Evolutionary conservation across 1,140 invertebrate species (phyloP).

Genomic region (Danaus melanippus): DNA sequence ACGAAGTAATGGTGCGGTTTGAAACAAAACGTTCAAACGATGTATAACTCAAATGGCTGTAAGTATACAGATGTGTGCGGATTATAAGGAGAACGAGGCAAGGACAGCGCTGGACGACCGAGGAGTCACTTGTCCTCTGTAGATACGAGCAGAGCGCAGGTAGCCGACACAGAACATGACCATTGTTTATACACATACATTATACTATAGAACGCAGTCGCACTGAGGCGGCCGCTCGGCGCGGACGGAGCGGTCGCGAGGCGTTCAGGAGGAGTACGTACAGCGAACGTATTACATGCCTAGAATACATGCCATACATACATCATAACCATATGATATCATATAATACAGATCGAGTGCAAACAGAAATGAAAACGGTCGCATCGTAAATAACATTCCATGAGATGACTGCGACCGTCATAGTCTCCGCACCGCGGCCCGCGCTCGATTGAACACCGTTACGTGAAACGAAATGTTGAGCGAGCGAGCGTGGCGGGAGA

Average conservation of each 20-base stretch:
- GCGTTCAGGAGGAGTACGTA: too few species aligned
- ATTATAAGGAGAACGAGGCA: constrained; percentile 41
- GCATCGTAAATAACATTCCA: constrained; percentile 21
- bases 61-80: constrained; percentile 30
- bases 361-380: too few species aligned
- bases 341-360: too few species aligned
- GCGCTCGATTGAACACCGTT: constrained; percentile 71
- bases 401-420: constrained; percentile 45
- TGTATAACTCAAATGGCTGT: too few species aligned
- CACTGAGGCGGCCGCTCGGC: constrained; percentile 34
- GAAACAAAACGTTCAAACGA: too few species aligned
- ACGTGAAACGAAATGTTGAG: constrained; percentile 70
- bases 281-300: too few species aligned
- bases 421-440: constrained; percentile 62
- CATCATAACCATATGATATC: too few species aligned
- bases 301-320: too few species aligned
- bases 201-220: constrained; percentile 46
- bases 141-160: constrained; percentile 65
- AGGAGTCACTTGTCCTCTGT: constrained; percentile 54
- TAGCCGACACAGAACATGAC: constrained; percentile 62
- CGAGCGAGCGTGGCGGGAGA: constrained; percentile 36
- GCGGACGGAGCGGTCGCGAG: not conserved
- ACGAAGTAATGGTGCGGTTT: too few species aligned
- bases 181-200: constrained; percentile 69
- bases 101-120: constrained; percentile 55